Evolutionary conservation across 35 echinoderm and acorn worm genomes (phyloP).

Genomic region (Ophiothrix spiculata): DNA sequence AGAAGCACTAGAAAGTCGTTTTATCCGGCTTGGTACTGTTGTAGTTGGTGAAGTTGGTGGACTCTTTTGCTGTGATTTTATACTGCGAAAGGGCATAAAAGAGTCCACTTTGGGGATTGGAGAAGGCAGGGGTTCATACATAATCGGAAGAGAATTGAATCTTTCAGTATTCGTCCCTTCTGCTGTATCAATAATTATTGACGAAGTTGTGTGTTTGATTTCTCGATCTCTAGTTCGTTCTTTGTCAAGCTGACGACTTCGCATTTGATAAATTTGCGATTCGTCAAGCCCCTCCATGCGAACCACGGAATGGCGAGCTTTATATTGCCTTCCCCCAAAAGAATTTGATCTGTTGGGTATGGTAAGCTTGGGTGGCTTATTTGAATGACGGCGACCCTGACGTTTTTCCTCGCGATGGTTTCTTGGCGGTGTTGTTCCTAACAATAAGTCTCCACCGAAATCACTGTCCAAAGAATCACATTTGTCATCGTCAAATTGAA

Average conservation of each 20-base stretch:
- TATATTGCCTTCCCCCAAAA: neutral
- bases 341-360: neutral
- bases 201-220: constrained; percentile 48
- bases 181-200: constrained; percentile 5
- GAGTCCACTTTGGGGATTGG: constrained; percentile 54
- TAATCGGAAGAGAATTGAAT: neutral
- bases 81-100: constrained; percentile 40
- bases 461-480: neutral
- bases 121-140: constrained; percentile 47
- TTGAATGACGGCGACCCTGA: neutral
- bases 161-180: constrained; percentile 1
- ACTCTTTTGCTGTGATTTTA: constrained; percentile 54
- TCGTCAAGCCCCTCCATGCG: constrained; percentile 34
- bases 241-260: constrained; percentile 31
- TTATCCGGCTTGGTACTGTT: neutral
- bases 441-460: neutral
- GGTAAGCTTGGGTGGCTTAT: constrained; percentile 34
- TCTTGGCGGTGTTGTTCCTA: constrained; percentile 42
- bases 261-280: constrained; percentile 33
- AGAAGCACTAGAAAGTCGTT: neutral
- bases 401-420: constrained; percentile 50
- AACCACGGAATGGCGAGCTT: neutral
- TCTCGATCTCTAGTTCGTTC: constrained; percentile 43
- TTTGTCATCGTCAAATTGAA: neutral
- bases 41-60: constrained; percentile 37